A percentile compares a stretch with the other conserved stretches of the same genome.
phyloP scores from a whole-genome alignment of 2,888 invertebrate species.

The Philhelius pedissequus region DNA sequence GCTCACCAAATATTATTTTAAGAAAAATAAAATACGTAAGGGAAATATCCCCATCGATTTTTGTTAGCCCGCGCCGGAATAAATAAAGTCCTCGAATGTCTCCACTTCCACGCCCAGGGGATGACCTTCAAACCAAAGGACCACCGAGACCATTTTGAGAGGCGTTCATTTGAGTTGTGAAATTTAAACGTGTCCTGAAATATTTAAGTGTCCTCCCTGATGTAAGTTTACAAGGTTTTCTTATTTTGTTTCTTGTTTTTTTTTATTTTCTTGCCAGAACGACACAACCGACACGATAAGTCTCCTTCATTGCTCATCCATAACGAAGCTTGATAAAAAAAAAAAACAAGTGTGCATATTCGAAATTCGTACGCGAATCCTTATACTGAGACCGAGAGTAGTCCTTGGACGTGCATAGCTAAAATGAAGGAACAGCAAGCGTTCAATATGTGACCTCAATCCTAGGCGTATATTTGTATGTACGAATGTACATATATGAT shows the following conservation, averaged over 20 bases:
- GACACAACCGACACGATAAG: not conserved
- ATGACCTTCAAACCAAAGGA: slow-evolving; percentile 2
- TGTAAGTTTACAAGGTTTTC: slow-evolving; percentile 16
- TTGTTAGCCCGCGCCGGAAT: not conserved
- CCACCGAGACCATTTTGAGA: not conserved
- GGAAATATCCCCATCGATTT: not conserved
- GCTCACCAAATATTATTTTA: not conserved
- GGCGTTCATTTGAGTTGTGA: slow-evolving; percentile 37
- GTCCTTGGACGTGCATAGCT: not conserved
- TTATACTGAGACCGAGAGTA: not conserved
- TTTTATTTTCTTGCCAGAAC: not conserved
- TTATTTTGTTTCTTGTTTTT: not conserved
- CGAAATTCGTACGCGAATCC: not conserved
- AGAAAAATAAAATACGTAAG: slow-evolving; percentile 8
- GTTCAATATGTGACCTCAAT: slow-evolving; percentile 30
- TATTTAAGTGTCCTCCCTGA: slow-evolving; percentile 41
- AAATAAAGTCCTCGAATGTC: not conserved
- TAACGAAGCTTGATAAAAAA: not conserved
- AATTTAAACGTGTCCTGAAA: slow-evolving; percentile 29
- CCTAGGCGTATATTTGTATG: slow-evolving; percentile 10
- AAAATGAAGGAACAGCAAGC: not conserved
- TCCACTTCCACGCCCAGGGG: not conserved
- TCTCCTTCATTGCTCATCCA: not conserved
- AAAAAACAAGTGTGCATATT: not conserved
- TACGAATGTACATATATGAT: slow-evolving; percentile 28